Evolutionary conservation across 2,113 vertebrate species (phyloP), one percentile per base, ranked within the genome.

Genomic region (Phalacrocorax carbo): DNA sequence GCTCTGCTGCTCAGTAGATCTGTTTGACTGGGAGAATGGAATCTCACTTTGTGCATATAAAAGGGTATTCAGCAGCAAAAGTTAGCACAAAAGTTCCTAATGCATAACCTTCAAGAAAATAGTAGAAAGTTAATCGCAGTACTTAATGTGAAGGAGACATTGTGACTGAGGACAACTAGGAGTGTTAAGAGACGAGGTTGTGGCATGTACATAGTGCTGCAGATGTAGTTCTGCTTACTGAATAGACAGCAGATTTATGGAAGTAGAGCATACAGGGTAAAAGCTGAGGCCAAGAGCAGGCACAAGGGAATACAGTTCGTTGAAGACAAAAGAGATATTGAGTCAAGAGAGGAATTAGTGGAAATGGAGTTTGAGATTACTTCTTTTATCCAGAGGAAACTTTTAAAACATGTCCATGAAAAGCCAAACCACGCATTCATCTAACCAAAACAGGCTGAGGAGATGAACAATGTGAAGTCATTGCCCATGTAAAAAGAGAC

Each of bases 381-480:
- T 96, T 79, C 88, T 95, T 95, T 95, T 95, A 91, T 95, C 78
- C 3, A 1, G 66, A 91, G 54, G 57, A 95, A 68, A 52, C 76
- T 92, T 94, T 71, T 65, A 68, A 87, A 94, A 44, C 46, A 57
- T 42, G 61, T 51, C 73, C 32, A 5, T 57, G 79, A 69, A 85
- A 49, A 91, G 86, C 83, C 86, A 94, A 96, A 92, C 94, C 91
- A 89, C 90, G 72, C 57, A 62, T 93, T 94, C 79, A n/a, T 95
- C 65, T 94, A 88, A 94, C 94, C 62, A 15, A 11, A 82, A 57
- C 88, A 92, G 61, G 77, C 94, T 95, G 91, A 94, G 80, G 69
- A 70, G 69, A 72, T 82, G 88, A 93, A 93, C 81, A 91, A 26
- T 84, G 73, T 86, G 73, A 88, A 95, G 76, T 81, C 40, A 34